Evolutionary conservation across 2,797 vertebrate genomes (phyloP), one percentile per base, ranked within the genome.

Genomic region (Amniataba percoides): DNA sequence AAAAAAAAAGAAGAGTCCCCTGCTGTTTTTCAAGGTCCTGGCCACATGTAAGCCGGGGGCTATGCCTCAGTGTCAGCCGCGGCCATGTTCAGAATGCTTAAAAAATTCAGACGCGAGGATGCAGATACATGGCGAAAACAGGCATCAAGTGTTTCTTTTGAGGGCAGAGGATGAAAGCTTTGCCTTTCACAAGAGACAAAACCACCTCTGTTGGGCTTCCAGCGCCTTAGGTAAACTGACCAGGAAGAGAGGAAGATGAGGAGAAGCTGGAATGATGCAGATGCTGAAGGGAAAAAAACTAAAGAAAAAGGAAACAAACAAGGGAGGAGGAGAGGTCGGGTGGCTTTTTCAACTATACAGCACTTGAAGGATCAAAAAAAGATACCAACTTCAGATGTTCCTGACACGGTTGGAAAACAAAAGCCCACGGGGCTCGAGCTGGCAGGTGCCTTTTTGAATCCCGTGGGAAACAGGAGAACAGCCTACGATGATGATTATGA

Each of bases 331-430:
- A 76, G 27, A 36, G 45, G 74, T 48, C 53, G 51, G 60, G 13
- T 71, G 71, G 36, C 18, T 72, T 82, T 31, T 69, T 82, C 68
- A 78, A 71, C 70, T 64, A 49, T 43, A 71, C 21, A 78, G 66
- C 46, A 70, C 18, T 60, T 36, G 19, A 27, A 66, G 77, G 74
- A 89, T 89, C 81, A 90, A 82, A 90, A 90, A 31, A 87, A 77
- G 39, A 87, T 63, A 40, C 23, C 34, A 65, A 71, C 77, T 69
- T 87, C 57, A 80, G 71, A 88, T 78, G 78, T 78, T 73, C 80
- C 72, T 85, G 81, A 84, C 61, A 56, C 5, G 39, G 52, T 1
- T 66, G 51, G 45, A 53, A 79, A 77, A 83, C 62, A 67, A 67
- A 81, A 66, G 16, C 45, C 61, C 25, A 39, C 16, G 23, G 52